Percentiles rank a stretch among this genome's conserved stretches.
Evolutionary conservation across 2,113 vertebrate genomes (phyloP).

Genomic region (Salvelinus sp.): DNA sequence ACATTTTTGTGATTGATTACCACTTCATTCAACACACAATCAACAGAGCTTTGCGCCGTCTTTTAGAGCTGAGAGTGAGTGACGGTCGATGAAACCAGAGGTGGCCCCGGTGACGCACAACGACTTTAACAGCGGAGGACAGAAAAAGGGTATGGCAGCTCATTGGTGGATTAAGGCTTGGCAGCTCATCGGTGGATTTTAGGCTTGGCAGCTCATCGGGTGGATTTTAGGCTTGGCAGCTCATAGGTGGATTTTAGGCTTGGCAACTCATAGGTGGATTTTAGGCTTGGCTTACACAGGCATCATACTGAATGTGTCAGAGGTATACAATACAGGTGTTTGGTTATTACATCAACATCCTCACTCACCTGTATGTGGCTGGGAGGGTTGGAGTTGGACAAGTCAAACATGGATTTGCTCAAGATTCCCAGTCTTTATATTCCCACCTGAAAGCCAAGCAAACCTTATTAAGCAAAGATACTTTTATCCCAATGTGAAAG

Average conservation of each 20-base stretch:
- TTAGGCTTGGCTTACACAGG: neutral
- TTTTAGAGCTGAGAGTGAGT: conserved; percentile 15
- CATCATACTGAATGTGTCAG: neutral
- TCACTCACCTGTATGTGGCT: conserved; percentile 80
- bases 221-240: too few relatives aligned
- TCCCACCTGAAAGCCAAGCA: conserved; percentile 62
- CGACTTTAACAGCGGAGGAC: neutral
- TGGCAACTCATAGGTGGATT: too few relatives aligned
- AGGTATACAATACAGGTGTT: neutral
- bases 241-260: too few relatives aligned
- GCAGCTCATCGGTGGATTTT: neutral
- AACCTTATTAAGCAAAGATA: too few relatives aligned
- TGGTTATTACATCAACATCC: neutral
- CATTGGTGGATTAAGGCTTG: neutral
- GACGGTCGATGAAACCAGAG: neutral
- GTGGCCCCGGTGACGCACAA: neutral
- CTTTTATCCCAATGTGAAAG: conserved; percentile 37
- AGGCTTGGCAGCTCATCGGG: neutral
- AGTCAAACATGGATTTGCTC: conserved; percentile 87
- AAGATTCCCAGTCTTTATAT: conserved; percentile 75
- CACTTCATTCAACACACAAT: conserved; percentile 11
- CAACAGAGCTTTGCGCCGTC: neutral
- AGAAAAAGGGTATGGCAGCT: neutral
- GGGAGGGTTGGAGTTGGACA: conserved; percentile 77
- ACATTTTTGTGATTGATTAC: conserved; percentile 36